Conservation (phyloP, 2,888 invertebrate genomes). For the Drosophila demipolita region DNA sequence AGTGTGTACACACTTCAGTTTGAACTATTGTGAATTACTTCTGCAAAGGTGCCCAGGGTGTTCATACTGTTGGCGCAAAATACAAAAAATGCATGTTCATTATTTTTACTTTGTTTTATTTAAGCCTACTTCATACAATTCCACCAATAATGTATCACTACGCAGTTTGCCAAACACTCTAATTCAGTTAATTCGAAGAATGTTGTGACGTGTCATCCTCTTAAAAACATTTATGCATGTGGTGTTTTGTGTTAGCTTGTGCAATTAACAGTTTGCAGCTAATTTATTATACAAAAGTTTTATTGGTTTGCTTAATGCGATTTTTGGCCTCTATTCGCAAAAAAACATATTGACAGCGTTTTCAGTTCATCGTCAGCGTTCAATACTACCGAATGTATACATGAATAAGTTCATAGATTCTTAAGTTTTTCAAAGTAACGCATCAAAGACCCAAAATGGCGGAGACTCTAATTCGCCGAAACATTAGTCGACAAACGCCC, state of each 20-base stretch:
- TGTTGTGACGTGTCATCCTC: conserved; percentile 1
- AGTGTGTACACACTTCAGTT: conserved; percentile 17
- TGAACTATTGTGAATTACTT: conserved; percentile 24
- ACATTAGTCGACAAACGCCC: conserved; percentile 75
- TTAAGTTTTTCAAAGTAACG: not conserved
- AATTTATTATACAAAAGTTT: conserved; percentile 66
- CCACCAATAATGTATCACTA: not conserved
- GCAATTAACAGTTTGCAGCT: conserved; percentile 63
- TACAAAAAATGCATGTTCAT: not conserved
- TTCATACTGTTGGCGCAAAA: conserved; percentile 13
- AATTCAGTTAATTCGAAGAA: not conserved
- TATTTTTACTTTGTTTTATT: not conserved
- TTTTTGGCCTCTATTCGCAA: conserved; percentile 42
- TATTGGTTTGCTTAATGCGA: conserved; percentile 52
- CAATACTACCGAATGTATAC: conserved; percentile 51
- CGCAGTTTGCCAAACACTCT: not conserved
- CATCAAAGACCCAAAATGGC: conserved; percentile 59
- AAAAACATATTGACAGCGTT: conserved; percentile 8
- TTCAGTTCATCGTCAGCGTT: conserved; percentile 47
- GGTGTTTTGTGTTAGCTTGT: conserved; percentile 44
- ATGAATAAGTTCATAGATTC: conserved; percentile 3
- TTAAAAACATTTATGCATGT: conserved; percentile 29
- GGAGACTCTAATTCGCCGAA: conserved; percentile 77
- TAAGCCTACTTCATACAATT: not conserved
- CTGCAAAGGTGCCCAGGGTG: conserved; percentile 12